Evolutionary conservation across 1,140 invertebrate genomes (phyloP), one percentile per base, ranked within the genome.

Genomic region (Drosophila nigrodunni): DNA sequence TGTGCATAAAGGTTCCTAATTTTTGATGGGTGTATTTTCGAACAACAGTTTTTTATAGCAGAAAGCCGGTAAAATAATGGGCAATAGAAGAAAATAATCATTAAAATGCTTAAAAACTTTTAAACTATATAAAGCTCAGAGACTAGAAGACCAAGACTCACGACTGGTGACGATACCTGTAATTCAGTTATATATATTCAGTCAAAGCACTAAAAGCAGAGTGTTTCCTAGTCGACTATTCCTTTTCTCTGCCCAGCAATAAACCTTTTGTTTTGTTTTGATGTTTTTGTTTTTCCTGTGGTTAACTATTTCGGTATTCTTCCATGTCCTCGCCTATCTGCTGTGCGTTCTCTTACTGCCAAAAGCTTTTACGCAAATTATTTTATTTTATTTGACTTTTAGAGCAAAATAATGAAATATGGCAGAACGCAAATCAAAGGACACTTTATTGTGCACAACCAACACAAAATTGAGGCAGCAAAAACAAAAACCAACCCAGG

Each of bases 281-380:
- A 30, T 30, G 25, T 30, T 30, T 58, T 71, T 41, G 54, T 52
- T 62, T 65, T 55, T 11, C 7, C 35, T 59, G 64, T 58, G 74
- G 64, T 89, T 69, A 82, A 87, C 82, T 88, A 77, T 79, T 82
- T 66, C 15, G 78, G 39, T 57, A 52, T 77, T 69, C 11, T 50
- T 34, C 66, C 35, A 35, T 21, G 9, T 49, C 34, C 34, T 7
- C 30, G 4, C n/a, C 46, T 35, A 13, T 35, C 11, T 25, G 6
- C 13, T n/a, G 9, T n/a, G 18, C 7, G 9, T 37, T 62, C 35
- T 25, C 35, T 62, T 62, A 18, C 37, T 7, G 13, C 15, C 41
- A 30, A 74, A 87, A 80, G 83, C 80, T 88, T 70, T 80, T 78
- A 78, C 44, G 74, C 77, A 85, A 88, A 89, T 89, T 89, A 88